phyloP scores from a whole-genome alignment of 2,113 vertebrate species.

The Lontra canadensis region DNA sequence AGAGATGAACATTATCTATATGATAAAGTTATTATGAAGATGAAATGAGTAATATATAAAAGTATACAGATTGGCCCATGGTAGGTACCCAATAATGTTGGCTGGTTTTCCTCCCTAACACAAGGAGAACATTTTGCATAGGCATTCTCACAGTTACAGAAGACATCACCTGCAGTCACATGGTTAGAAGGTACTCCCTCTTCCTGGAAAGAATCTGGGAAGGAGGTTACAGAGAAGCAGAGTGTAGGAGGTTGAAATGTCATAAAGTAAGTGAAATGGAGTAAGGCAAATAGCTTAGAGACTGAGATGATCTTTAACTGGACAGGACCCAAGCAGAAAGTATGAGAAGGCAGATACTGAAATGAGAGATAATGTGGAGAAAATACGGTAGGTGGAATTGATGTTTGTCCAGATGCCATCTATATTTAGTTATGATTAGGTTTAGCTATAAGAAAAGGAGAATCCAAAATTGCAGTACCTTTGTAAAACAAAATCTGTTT shows the following conservation, averaged over 20 bases:
- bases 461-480: not conserved
- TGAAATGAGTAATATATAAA: not conserved
- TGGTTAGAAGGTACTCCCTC: not conserved
- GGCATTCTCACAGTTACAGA: not conserved
- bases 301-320: fast-evolving
- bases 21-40: not conserved
- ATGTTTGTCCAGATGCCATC: not conserved
- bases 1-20: not conserved
- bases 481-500: not conserved
- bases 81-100: not conserved
- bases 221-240: not conserved
- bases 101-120: not conserved
- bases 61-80: not conserved
- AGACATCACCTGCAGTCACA: not conserved
- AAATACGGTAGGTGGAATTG: not conserved
- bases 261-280: not conserved
- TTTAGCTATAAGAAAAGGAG: not conserved
- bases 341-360: not conserved
- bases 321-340: not conserved
- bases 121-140: not conserved
- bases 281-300: not conserved
- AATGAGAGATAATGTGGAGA: not conserved
- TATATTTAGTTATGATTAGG: not conserved
- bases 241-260: not conserved
- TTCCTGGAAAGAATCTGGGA: not conserved